Evolutionary conservation across 1,140 invertebrate species (phyloP).

Genomic region (Zaprionus africanus): DNA sequence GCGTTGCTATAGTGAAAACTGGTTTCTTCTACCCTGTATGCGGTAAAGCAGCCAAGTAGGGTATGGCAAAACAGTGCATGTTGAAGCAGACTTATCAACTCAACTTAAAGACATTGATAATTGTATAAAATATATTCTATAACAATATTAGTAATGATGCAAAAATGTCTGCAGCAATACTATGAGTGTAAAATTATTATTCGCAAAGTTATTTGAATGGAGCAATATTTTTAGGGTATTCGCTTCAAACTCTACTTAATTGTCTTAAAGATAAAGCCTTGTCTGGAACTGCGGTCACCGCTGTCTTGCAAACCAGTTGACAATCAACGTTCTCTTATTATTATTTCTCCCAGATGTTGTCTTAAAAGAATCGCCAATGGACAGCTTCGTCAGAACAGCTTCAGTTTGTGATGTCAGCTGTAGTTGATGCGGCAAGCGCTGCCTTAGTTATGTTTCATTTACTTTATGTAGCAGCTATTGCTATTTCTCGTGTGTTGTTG

Average conservation of each 20-base stretch:
- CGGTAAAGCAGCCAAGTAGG: background rate
- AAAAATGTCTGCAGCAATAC: background rate
- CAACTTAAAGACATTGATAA: too few relatives aligned
- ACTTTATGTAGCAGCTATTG: background rate
- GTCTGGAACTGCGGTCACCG: background rate
- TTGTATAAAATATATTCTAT: too few relatives aligned
- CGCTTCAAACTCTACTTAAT: background rate
- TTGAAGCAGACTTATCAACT: too few relatives aligned
- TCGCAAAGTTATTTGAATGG: background rate
- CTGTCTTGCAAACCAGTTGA: slow-evolving; percentile 34
- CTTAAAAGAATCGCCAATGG: slow-evolving; percentile 60
- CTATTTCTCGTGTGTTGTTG: background rate
- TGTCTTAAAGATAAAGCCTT: background rate
- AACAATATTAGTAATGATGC: background rate
- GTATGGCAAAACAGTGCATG: background rate
- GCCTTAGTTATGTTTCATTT: slow-evolving; percentile 19
- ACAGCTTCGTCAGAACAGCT: slow-evolving; percentile 21
- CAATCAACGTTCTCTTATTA: slow-evolving; percentile 27
- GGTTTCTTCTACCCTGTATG: slow-evolving; percentile 40
- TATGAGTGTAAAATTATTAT: too few relatives aligned
- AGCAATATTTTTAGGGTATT: slow-evolving; percentile 15
- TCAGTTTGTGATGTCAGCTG: slow-evolving; percentile 39
- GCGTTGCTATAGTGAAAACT: slow-evolving; percentile 59
- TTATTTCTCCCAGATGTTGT: slow-evolving; percentile 46
- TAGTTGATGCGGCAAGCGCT: slow-evolving; percentile 4